Evolutionary conservation across 2,797 vertebrate genomes (phyloP).

Genomic region (Lemur catta): DNA sequence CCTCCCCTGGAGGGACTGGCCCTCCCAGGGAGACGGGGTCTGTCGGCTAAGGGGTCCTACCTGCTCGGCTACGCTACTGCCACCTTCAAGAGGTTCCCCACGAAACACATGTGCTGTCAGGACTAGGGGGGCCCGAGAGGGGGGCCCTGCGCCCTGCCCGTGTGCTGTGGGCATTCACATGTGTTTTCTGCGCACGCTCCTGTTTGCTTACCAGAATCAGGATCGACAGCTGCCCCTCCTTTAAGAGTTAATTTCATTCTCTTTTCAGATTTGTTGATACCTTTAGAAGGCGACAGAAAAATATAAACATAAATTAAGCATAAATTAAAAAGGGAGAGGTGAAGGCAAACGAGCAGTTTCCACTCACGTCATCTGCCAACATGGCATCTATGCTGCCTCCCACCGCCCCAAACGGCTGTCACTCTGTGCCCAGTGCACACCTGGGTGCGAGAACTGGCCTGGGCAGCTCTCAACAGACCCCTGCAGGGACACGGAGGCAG

Average conservation of each 20-base stretch:
- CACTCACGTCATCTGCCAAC: fast-evolving
- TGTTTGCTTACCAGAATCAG: slow-evolving; percentile 91
- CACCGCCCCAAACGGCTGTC: not conserved
- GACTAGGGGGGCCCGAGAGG: not conserved
- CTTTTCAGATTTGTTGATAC: slow-evolving; percentile 93
- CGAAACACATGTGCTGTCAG: fast-evolving
- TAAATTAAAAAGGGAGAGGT: not conserved
- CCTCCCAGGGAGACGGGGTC: no score
- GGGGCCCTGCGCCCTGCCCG: not conserved
- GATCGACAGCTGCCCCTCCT: slow-evolving; percentile 97
- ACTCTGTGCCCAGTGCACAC: not conserved
- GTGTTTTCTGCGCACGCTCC: not conserved
- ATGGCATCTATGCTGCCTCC: not conserved
- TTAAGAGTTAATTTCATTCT: slow-evolving; percentile 99
- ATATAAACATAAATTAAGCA: not conserved
- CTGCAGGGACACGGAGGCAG: not conserved
- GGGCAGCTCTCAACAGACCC: not conserved
- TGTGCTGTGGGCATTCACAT: not conserved
- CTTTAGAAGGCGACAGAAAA: slow-evolving; percentile 83
- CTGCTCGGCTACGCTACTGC: not conserved
- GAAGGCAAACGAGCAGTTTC: not conserved
- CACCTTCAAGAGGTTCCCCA: not conserved
- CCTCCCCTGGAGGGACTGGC: fast-evolving
- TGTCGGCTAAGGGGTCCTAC: not conserved
- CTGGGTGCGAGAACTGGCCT: fast-evolving